These are phyloP conservation scores for Danionella dracula DNA, from an alignment of 2,797 vertebrate species.

Conservation along the genomic window DNA sequence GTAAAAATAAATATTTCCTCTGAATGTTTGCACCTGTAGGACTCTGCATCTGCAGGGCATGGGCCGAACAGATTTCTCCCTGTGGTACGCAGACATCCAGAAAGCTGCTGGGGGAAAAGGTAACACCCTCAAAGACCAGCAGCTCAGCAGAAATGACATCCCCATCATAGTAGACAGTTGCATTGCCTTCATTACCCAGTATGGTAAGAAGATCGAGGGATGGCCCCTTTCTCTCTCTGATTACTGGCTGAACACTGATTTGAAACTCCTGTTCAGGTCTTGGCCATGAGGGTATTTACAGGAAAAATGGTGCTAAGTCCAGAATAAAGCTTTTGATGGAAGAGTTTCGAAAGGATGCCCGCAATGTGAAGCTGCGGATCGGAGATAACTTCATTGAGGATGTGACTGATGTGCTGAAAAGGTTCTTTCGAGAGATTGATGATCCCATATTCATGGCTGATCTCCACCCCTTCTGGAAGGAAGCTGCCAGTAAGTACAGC, in stretches of 20 bases:
- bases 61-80: conserved; percentile 75
- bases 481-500: conserved; percentile 75
- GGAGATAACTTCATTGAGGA: conserved; percentile 96
- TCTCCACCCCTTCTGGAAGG: conserved; percentile 85
- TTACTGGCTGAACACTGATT: not conserved
- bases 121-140: conserved; percentile 85
- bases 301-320: conserved; percentile 92
- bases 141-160: conserved; percentile 90
- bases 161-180: conserved; percentile 97
- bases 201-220: conserved; percentile 72
- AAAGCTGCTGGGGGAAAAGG: conserved; percentile 83
- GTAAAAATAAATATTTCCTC: no score
- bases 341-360: conserved; percentile 88
- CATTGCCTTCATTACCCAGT: conserved; percentile 95
- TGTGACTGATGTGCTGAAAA: conserved; percentile 91
- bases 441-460: conserved; percentile 88
- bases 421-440: conserved; percentile 92
- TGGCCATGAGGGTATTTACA: conserved; percentile 90
- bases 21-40: conserved; percentile 59
- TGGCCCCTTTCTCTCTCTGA: not conserved
- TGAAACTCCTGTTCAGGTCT: conserved; percentile 67
- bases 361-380: conserved; percentile 89
- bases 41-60: conserved; percentile 89
- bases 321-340: conserved; percentile 92
- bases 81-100: conserved; percentile 85